Evolutionary conservation across 2,888 invertebrate genomes (phyloP), one percentile per base, ranked within the genome.

Genomic region (Ecliptopera silaceata): DNA sequence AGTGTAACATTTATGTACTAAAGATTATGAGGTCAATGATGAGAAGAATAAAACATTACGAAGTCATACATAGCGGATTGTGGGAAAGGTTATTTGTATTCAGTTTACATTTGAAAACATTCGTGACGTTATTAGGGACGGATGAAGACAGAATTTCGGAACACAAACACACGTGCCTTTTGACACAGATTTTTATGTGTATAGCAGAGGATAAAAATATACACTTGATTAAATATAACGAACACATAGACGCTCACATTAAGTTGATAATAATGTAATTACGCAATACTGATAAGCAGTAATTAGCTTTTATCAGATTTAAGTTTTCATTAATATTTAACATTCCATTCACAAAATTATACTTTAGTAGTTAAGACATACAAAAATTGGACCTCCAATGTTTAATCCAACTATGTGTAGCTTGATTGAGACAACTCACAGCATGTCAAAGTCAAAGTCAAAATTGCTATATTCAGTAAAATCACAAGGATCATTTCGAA

Each of bases 121-220:
- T 47, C 65, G 65, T 68, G 67, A 64, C 55, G 48, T 63, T 67
- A 66, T 68, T 67, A 51, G 58, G 63, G 51, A 65, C 60, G 58
- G 47, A 56, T 61, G 45, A 34, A 39, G 11, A 44, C 6, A 32
- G 8, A 26, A 8, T 50, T 53, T 59, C 51, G 45, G 55, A 48
- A 43, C 59, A 43, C 36, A 13, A 22, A 31, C 39, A 17, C 3
- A n/a, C 4, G 1, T 13, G n/a, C 11, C n/a, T 18, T 42, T 29
- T 48, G 48, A 36, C 34, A 32, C 26, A 42, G 32, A 42, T 47
- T 46, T 8, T 6, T 18, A 42, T 18, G 39, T 39, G 38, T 8
- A 8, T 32, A 12, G 15, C 38, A 38, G 36, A 36, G 15, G 38
- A 10, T 38, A 38, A 13, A 34, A 34, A 34, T 13, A 34, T 13